phyloP scores from a whole-genome alignment of 92 coral and sea anemone species.

The Meandrina meandrites region DNA sequence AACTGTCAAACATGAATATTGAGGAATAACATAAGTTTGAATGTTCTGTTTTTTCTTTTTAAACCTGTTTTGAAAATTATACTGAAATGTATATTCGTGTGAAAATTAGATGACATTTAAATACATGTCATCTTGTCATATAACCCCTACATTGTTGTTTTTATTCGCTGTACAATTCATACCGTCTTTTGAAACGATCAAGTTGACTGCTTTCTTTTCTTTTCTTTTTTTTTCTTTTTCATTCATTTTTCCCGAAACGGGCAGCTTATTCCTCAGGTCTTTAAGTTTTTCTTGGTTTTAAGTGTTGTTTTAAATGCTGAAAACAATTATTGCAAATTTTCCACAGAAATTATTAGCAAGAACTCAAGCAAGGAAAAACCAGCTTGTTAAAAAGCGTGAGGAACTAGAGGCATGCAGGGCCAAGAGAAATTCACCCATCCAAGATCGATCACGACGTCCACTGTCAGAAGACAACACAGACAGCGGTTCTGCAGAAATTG shows the following conservation, averaged over 20 bases:
- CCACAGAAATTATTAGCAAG: constrained; percentile 86
- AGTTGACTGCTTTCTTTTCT: too few relatives aligned
- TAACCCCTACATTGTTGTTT: not conserved
- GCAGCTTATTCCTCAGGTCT: too few relatives aligned
- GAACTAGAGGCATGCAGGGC: constrained; percentile 88
- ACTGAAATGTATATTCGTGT: not conserved
- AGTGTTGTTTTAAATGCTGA: not conserved
- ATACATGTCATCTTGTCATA: not conserved
- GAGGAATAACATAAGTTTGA: not conserved
- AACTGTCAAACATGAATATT: not conserved
- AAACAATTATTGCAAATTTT: not conserved
- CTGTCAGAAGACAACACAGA: constrained; percentile 75
- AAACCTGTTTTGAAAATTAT: not conserved
- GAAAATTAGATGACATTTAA: not conserved
- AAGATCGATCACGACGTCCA: constrained; percentile 67
- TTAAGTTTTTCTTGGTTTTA: too few relatives aligned
- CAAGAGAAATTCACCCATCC: constrained; percentile 72
- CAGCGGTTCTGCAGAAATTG: constrained; percentile 32
- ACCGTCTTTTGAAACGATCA: too few relatives aligned
- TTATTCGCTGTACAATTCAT: not conserved
- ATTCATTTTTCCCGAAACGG: too few relatives aligned
- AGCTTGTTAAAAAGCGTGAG: constrained; percentile 80
- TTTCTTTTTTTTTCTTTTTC: too few relatives aligned
- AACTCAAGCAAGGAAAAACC: constrained; percentile 93
- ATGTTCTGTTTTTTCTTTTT: not conserved